Evolutionary conservation across 1,140 invertebrate species (phyloP).

Genomic region (Lepidurus packardi): DNA sequence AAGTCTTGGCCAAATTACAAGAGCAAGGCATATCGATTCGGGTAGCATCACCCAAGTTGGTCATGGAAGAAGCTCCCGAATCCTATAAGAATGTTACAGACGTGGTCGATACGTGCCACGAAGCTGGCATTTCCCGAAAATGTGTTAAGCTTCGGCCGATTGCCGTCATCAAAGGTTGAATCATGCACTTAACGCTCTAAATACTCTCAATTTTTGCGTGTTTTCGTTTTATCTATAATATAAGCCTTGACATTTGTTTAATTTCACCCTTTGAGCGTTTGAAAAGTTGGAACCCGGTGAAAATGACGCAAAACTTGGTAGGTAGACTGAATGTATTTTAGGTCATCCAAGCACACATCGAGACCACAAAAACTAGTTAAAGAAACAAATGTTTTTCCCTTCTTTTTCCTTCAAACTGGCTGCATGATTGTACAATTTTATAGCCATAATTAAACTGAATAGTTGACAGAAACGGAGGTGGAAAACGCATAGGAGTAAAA

Average conservation of each 20-base stretch:
- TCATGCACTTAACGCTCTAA: background rate
- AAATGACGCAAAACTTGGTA: background rate
- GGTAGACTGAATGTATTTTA: conserved; percentile 12
- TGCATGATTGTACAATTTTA: conserved; percentile 22
- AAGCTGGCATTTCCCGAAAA: conserved; percentile 95
- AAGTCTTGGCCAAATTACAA: conserved; percentile 80
- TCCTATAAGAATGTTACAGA: conserved; percentile 99
- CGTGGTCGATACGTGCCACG: conserved; percentile 97
- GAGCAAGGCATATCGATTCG: conserved; percentile 92
- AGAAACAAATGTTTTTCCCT: background rate
- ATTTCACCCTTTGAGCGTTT: no score
- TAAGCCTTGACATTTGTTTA: background rate
- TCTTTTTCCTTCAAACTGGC: background rate
- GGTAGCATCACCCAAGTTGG: conserved; percentile 96
- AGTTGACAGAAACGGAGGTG: background rate
- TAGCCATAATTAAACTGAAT: conserved; percentile 10
- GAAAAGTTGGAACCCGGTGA: background rate
- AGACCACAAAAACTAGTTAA: conserved; percentile 22
- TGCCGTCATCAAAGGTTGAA: conserved; percentile 95
- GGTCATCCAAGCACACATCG: conserved; percentile 2
- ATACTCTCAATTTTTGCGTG: background rate
- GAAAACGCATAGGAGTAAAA: background rate
- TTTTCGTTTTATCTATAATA: background rate
- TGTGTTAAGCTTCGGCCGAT: conserved; percentile 95
- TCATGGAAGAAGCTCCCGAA: conserved; percentile 99